phyloP scores from a whole-genome alignment of 1,140 invertebrate genomes.

The Pemphigus obesinymphae region DNA sequence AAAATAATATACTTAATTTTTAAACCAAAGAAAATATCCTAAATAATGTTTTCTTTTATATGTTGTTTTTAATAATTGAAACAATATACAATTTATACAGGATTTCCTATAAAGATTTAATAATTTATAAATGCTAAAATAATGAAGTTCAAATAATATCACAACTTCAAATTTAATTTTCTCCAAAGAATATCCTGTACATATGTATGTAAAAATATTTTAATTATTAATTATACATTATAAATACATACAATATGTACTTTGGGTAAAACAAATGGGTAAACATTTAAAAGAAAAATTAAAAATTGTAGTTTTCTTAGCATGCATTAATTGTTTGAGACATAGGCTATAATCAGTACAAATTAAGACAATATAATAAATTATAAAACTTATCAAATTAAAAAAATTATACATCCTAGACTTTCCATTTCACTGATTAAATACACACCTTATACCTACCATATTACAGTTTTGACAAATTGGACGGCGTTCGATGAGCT shows the following conservation, averaged over 20 bases:
- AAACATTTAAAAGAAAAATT: conserved; percentile 28
- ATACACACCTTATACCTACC: conserved; percentile 42
- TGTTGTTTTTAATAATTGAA: background rate
- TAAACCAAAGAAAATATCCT: conserved; percentile 1
- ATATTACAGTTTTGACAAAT: conserved; percentile 35
- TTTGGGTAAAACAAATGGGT: background rate
- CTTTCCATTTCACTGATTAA: conserved; percentile 35
- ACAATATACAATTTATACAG: conserved; percentile 2
- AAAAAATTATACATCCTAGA: conserved; percentile 21
- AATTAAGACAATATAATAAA: conserved; percentile 3
- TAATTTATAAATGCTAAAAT: background rate
- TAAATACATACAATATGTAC: background rate
- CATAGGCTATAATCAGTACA: background rate
- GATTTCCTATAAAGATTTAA: background rate
- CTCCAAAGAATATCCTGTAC: conserved; percentile 7
- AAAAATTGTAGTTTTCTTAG: conserved; percentile 7
- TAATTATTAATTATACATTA: background rate
- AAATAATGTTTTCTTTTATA: conserved; percentile 3
- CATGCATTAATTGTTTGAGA: conserved; percentile 25
- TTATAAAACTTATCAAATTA: conserved; percentile 8
- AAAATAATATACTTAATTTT: background rate
- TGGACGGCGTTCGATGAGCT: conserved; percentile 28
- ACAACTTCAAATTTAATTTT: background rate
- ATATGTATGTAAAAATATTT: background rate
- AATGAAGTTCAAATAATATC: background rate